A percentile compares a stretch with the other conserved stretches of the same genome.
Evolutionary conservation across 2,113 vertebrate genomes (phyloP).

Genomic region (Lophura nycthemera): DNA sequence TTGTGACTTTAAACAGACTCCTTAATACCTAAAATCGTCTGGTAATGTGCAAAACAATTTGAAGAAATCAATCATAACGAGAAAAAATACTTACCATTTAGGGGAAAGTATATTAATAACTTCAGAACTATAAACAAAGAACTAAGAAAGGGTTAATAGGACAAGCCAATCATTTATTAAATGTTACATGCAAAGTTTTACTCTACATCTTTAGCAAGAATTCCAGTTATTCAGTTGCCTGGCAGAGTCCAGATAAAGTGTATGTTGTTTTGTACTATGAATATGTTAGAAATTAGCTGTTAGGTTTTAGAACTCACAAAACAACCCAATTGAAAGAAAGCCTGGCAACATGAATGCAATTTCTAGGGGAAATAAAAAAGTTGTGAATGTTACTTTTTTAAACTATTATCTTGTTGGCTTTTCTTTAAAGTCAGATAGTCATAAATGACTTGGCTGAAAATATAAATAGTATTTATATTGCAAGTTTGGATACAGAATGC

Average conservation of each 20-base stretch:
- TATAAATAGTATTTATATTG: conserved; percentile 39
- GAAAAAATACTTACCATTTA: neutral
- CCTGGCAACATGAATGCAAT: neutral
- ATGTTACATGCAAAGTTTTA: conserved; percentile 5
- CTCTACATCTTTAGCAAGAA: neutral
- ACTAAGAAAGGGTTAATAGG: neutral
- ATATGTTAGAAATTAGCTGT: conserved; percentile 64
- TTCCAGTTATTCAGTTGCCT: conserved; percentile 34
- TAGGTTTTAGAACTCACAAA: conserved; percentile 40
- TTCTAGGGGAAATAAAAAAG: neutral
- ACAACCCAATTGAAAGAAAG: conserved; percentile 31
- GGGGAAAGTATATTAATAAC: neutral
- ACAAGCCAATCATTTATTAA: neutral
- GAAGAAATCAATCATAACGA: neutral
- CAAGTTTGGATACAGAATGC: conserved; percentile 44
- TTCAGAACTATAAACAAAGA: neutral
- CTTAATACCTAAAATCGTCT: neutral
- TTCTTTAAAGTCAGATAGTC: conserved; percentile 54
- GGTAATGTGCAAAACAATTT: neutral
- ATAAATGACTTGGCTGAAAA: conserved; percentile 44
- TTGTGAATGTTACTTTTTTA: conserved; percentile 34
- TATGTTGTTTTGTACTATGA: conserved; percentile 34
- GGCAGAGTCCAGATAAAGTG: neutral
- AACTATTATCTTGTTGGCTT: conserved; percentile 28
- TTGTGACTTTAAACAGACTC: neutral